Percentiles rank a stretch among this genome's conserved stretches.
These are phyloP conservation scores for Danionella dracula DNA, from an alignment of 2,797 vertebrate genomes.

Conservation along the genomic window DNA sequence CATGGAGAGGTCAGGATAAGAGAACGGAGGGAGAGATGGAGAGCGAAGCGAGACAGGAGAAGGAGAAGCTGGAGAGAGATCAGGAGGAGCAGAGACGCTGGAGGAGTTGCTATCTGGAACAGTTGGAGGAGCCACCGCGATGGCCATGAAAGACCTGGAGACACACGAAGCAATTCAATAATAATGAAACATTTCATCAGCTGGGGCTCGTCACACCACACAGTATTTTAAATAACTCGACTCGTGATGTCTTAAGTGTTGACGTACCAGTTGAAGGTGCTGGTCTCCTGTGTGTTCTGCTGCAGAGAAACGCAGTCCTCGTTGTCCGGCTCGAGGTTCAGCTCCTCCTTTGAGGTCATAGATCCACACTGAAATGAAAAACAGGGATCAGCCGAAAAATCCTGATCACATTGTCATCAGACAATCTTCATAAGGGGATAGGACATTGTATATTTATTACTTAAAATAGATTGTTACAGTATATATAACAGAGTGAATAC, in stretches of 20 bases:
- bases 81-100: conserved; percentile 18
- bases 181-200: too few species aligned
- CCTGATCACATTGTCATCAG: too few species aligned
- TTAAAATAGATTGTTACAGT: too few species aligned
- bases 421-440: too few species aligned
- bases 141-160: conserved; percentile 57
- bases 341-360: not conserved
- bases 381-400: not conserved
- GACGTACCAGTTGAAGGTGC: conserved; percentile 25
- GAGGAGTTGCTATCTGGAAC: conserved; percentile 52
- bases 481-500: too few species aligned
- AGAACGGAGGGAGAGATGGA: not conserved
- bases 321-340: not conserved
- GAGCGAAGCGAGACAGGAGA: conserved; percentile 2
- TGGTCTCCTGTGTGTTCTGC: not conserved
- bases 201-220: too few species aligned
- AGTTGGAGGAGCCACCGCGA: conserved; percentile 67
- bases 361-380: not conserved
- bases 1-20: conserved; percentile 4
- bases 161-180: too few species aligned
- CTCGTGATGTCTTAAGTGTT: too few species aligned
- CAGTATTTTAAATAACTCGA: too few species aligned
- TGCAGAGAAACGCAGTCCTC: not conserved
- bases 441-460: too few species aligned
- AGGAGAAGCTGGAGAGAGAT: conserved; percentile 41